Evolutionary conservation across 2,113 vertebrate genomes (phyloP), one percentile per base, ranked within the genome.

Genomic region (Columba livia): DNA sequence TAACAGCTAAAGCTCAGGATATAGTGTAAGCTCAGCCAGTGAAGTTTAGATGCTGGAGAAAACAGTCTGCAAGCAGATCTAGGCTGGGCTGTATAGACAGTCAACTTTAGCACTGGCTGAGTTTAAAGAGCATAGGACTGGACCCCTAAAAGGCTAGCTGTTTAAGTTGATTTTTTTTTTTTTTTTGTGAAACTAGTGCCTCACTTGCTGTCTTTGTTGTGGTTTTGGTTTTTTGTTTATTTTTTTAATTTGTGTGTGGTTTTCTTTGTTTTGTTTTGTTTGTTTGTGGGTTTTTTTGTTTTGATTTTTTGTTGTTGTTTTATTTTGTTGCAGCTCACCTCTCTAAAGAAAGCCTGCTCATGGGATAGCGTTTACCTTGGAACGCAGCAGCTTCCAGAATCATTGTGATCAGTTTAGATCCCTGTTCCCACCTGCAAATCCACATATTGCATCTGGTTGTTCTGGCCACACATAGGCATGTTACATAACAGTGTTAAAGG

Each of bases 321-420:
- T 18, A 15, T 47, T 18, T 47, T 47, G 44, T 47, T 19, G 44
- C 44, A 47, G 44, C 44, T 47, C 44, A 62, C 3, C 2, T 40
- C 18, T 44, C 18, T 53, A 51, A 50, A 57, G 25, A 80, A 18
- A n/a, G 1, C 3, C 2, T 82, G 4, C 21, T 77, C 10, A 17
- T 66, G 23, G 17, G 10, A 6, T 2, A 51, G 1, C 36, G 2
- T 56, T 69, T 87, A 18, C 10, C 5, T 16, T 62, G 19, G 18
- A 87, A n/a, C 0, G 12, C 0, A 42, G 15, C 7, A 60, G 5
- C 5, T 72, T 85, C 66, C n/a, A 53, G 18, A 47, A 61, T 3
- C 1, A 4, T 15, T 73, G 11, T 32, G 26, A 67, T 20, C 34
- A 32, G 11, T 57, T 73, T 53, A 91, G 34, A 66, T 4, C 5